Evolutionary conservation across 2,888 invertebrate genomes (phyloP).

Genomic region (Oligia latruncula): DNA sequence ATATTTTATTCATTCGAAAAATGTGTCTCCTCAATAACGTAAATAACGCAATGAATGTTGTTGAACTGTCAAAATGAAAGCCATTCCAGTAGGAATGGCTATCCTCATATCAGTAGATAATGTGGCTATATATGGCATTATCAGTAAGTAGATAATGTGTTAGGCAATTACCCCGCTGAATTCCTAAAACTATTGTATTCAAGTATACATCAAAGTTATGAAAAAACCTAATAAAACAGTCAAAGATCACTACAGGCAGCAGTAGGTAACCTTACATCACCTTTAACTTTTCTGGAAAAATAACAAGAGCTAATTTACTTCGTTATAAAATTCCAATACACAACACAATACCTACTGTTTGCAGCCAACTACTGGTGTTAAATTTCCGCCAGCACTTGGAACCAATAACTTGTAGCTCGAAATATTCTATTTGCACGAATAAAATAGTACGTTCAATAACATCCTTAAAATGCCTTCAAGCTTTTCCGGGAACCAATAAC

Average conservation of each 20-base stretch:
- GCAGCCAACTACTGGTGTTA: not conserved
- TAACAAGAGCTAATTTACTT: not conserved
- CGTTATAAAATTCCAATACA: not conserved
- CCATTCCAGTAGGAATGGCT: too few relatives aligned
- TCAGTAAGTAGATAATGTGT: too few relatives aligned
- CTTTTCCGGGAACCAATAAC: not conserved
- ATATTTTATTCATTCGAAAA: too few relatives aligned
- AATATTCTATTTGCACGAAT: slow-evolving; percentile 6
- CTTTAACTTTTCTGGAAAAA: not conserved
- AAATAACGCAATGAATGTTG: too few relatives aligned
- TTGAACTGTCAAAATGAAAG: too few relatives aligned
- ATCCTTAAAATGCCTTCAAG: not conserved
- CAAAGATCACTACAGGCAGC: not conserved
- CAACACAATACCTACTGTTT: not conserved
- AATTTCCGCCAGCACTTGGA: not conserved
- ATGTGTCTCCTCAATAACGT: too few relatives aligned
- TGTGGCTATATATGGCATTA: too few relatives aligned
- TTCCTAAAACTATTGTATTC: not conserved
- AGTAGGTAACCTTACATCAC: not conserved
- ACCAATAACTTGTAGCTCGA: not conserved
- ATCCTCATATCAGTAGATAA: too few relatives aligned
- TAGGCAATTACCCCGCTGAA: not conserved
- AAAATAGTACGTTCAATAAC: not conserved
- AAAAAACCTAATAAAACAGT: not conserved
- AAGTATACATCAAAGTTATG: not conserved